Percentiles rank a stretch among this genome's conserved stretches.
These are phyloP conservation scores for Pseudoips prasinana DNA, from an alignment of 2,888 invertebrate species.

Conservation along the genomic window DNA sequence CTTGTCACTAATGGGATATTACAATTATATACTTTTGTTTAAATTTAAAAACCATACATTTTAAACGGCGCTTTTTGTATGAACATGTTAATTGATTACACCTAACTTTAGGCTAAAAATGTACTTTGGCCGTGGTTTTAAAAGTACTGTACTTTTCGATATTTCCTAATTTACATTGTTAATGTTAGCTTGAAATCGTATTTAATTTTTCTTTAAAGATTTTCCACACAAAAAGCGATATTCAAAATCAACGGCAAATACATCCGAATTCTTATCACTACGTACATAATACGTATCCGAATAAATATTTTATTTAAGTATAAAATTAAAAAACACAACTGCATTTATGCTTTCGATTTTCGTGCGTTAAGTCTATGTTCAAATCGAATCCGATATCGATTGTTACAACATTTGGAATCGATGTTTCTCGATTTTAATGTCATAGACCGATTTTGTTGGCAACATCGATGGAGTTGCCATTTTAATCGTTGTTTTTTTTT, in stretches of 20 bases:
- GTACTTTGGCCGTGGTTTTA: conserved; percentile 6
- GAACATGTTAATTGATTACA: conserved; percentile 3
- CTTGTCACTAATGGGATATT: conserved; percentile 60
- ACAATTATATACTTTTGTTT: conserved; percentile 46
- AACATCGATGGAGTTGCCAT: conserved; percentile 32
- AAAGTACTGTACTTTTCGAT: conserved; percentile 19
- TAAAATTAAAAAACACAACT: conserved; percentile 78
- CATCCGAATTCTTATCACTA: conserved; percentile 49
- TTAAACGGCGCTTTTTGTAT: conserved; percentile 19
- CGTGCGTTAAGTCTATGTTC: conserved; percentile 47
- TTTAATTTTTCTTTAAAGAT: no score
- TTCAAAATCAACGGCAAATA: neutral
- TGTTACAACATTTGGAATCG: conserved; percentile 30
- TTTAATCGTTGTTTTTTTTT: conserved; percentile 34
- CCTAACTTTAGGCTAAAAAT: conserved; percentile 5
- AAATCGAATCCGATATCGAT: conserved; percentile 34
- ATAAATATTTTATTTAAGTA: conserved; percentile 74
- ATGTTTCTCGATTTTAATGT: conserved; percentile 8
- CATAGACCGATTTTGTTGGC: conserved; percentile 34
- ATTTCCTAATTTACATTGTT: conserved; percentile 9
- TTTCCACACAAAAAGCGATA: neutral
- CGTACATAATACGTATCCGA: conserved; percentile 66
- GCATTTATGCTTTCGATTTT: conserved; percentile 63
- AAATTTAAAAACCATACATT: conserved; percentile 26
- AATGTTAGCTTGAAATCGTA: conserved; percentile 17